Evolutionary conservation across 2,113 vertebrate genomes (phyloP), one percentile per base, ranked within the genome.

Genomic region (Channa argus): DNA sequence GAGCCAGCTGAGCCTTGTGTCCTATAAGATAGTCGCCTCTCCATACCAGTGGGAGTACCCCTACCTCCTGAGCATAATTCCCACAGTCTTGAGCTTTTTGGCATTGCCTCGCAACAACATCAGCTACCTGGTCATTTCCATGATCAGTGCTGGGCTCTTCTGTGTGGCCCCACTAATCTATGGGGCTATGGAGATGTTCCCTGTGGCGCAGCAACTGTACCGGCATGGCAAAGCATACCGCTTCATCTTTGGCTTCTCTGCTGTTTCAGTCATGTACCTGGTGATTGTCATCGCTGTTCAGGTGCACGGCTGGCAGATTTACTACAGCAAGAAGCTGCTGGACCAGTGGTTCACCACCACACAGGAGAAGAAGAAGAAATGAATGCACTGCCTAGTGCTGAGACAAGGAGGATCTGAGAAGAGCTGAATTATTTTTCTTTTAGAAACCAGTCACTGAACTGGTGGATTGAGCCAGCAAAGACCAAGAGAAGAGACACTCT

Each of bases 21-120:
- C 97, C 0, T 95, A 97, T 63, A 96, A 96, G 55, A 89, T 95
- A 15, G 96, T 99, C 74, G 96, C 97, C 59, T 94, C 96, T 81
- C 98, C 98, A 0, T 98, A 98, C 91, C 96, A 97, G 84, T 99
- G 98, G 98, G 96, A 99, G 84, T 99, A 98, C 86, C 96, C 96
- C 0, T 99, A 99, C 88, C 91, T 99, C 36, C 93, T 99, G 58
- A 99, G 98, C 89, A 89, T 97, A 56, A 67, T 96, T 36, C 98
- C 98, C 3, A 96, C 96, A 0, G 68, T 95, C 49, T 94, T 98
- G 55, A 96, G 96, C 86, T 96, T 98, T 50, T 82, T 96, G 88
- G 96, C 98, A 6, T 91, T 98, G 50, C 98, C 97, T 0, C 95
- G 95, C 5, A 99, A 99, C 95, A 99, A 98, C 93, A 97, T 97